Evolutionary conservation across 2,888 invertebrate genomes (phyloP).

Genomic region (Galerucella calmariensis): DNA sequence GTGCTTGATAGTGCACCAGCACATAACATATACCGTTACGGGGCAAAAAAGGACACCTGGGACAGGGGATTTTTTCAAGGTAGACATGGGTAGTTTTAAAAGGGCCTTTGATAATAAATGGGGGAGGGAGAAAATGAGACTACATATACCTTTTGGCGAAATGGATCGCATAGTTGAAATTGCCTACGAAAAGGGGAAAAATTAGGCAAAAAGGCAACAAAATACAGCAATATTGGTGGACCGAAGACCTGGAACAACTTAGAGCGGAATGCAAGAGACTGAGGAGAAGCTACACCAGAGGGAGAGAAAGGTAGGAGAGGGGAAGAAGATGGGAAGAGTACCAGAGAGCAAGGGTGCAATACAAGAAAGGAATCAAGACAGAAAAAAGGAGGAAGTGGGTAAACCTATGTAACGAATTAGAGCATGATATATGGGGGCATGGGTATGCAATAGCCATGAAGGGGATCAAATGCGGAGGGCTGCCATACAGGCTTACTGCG

Average conservation of each 20-base stretch:
- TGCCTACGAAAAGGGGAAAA: conserved; percentile 1
- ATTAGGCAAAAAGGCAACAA: background rate
- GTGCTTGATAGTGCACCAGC: no score
- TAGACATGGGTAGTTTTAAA: background rate
- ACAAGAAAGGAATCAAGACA: no score
- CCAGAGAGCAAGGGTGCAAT: no score
- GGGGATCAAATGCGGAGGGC: background rate
- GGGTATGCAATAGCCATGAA: background rate
- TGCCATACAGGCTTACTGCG: background rate
- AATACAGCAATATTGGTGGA: no score
- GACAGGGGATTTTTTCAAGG: no score
- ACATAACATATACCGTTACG: no score
- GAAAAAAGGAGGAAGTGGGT: background rate
- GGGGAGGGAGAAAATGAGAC: background rate
- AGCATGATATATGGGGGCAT: conserved; percentile 11
- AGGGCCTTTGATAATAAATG: background rate
- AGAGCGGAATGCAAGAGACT: no score
- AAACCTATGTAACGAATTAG: background rate
- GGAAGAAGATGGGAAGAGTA: no score
- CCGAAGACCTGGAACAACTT: background rate
- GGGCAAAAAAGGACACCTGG: no score
- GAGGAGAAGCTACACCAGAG: no score
- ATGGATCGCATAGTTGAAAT: background rate
- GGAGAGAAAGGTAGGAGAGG: no score
- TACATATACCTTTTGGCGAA: background rate